These are phyloP conservation scores for Scaptomyza parva DNA, from an alignment of 2,888 invertebrate genomes.

Conservation along the genomic window DNA sequence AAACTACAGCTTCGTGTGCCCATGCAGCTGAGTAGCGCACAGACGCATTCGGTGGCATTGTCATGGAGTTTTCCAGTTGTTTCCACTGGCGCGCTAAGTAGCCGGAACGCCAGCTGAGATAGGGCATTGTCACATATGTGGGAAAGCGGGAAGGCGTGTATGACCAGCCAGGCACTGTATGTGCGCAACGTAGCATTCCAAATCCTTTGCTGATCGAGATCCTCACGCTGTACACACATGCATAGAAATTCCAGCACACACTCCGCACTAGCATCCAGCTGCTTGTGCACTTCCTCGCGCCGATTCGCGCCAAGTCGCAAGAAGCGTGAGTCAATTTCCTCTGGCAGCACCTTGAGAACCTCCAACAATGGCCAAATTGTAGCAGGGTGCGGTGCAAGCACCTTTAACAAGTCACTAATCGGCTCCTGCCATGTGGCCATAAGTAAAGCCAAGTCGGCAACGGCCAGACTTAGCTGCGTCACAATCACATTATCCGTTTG, in stretches of 20 bases:
- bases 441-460: conserved; percentile 97
- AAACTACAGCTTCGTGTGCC: conserved; percentile 89
- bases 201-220: conserved; percentile 89
- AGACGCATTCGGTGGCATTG: conserved; percentile 95
- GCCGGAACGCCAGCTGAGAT: conserved; percentile 90
- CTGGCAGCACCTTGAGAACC: conserved; percentile 96
- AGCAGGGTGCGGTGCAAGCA: conserved; percentile 88
- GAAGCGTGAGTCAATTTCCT: conserved; percentile 94
- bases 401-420: conserved; percentile 92
- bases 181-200: conserved; percentile 90
- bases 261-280: conserved; percentile 91
- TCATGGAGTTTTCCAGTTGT: conserved; percentile 91
- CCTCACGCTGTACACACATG: conserved; percentile 89
- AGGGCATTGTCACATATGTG: conserved; percentile 90
- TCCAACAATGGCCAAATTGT: conserved; percentile 94
- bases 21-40: conserved; percentile 92
- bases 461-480: conserved; percentile 95
- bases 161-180: conserved; percentile 95
- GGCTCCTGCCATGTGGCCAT: conserved; percentile 97
- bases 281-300: conserved; percentile 92
- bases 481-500: conserved; percentile 93
- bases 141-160: conserved; percentile 91
- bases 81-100: conserved; percentile 88
- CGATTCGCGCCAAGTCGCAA: conserved; percentile 96
- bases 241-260: conserved; percentile 92